Evolutionary conservation across 2,888 invertebrate genomes (phyloP).

Genomic region (Monochamus alternatus): DNA sequence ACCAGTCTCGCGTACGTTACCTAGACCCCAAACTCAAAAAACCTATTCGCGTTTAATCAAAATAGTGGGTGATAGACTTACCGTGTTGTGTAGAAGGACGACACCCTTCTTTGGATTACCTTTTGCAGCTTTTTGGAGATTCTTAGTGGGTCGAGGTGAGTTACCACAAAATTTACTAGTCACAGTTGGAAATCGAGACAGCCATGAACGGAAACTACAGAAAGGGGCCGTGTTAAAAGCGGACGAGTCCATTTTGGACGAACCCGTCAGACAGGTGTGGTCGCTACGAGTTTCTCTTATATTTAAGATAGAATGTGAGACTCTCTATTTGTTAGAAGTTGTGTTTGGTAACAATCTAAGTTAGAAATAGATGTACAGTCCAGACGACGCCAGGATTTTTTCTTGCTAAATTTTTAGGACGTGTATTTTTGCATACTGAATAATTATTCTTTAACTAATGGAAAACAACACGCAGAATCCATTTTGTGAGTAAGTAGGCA

Average conservation of each 20-base stretch:
- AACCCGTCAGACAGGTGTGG: constrained; percentile 64
- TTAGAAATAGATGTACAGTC: constrained; percentile 47
- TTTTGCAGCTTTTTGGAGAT: constrained; percentile 21
- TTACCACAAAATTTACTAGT: constrained; percentile 41
- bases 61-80: constrained; percentile 34
- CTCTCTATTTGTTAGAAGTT: not conserved
- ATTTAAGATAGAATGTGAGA: constrained; percentile 54
- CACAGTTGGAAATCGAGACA: constrained; percentile 56
- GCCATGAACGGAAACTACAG: constrained; percentile 63
- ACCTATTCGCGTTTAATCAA: constrained; percentile 43
- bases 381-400: constrained; percentile 59
- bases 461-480: constrained; percentile 62
- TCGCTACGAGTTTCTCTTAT: constrained; percentile 54
- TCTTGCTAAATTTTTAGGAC: constrained; percentile 50
- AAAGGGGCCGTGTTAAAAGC: constrained; percentile 60
- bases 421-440: constrained; percentile 55
- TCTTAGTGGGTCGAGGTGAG: constrained; percentile 39
- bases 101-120: constrained; percentile 45
- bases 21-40: constrained; percentile 51
- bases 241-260: constrained; percentile 64
- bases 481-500: constrained; percentile 63
- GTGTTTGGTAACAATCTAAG: constrained; percentile 51
- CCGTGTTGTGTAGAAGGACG: constrained; percentile 38
- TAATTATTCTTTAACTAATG: constrained; percentile 53
- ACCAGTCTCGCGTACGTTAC: constrained; percentile 55